Base-by-base conservation (phyloP, 2,113 vertebrate genomes). In the Hippocampus comes region DNA sequence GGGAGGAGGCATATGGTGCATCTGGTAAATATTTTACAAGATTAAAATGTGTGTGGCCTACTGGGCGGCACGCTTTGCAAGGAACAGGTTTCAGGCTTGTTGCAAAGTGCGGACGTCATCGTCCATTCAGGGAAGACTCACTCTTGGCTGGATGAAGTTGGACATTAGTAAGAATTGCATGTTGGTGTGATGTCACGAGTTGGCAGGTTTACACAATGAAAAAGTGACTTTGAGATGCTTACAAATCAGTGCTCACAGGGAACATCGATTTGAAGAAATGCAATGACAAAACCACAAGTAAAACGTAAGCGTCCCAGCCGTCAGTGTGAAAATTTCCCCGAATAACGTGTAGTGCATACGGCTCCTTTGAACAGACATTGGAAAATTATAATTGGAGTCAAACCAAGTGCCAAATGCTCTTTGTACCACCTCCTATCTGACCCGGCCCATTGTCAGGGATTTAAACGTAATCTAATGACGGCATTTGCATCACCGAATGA, bases 391-490 rank as follows among this genome's bases (percentile, higher is more conserved):
- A 91, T 89, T 90, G 89, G 84, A 82, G 74, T 85, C 88, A 92
- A 91, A 87, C 89, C 79, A 42, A 70, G 75, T 75, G 85, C 85
- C 84, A 88, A 89, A 89, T 87, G 89, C 83, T 91, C 89, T 88
- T 89, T 90, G 81, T 86, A 89, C 82, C 85, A 81, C 81, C 84
- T 81, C 83, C 87, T 79, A 70, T 74, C 74, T n/a, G 77, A 48
- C 51, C 67, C 87, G 87, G 78, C 80, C 88, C 85, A 66, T 59
- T 73, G 76, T 78, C 75, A 86, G 77, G 80, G 81, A 86, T 84
- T 88, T 92, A 91, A 92, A 90, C 90, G 88, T 84, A 87, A 88
- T 90, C 87, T 91, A 91, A 91, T 87, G 87, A 87, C 77, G 84
- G 89, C 89, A 88, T 85, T 88, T 82, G 84, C 80, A 76, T 84